Conservation (phyloP, 2,888 invertebrate genomes). For the Standfussiana lucernea region DNA sequence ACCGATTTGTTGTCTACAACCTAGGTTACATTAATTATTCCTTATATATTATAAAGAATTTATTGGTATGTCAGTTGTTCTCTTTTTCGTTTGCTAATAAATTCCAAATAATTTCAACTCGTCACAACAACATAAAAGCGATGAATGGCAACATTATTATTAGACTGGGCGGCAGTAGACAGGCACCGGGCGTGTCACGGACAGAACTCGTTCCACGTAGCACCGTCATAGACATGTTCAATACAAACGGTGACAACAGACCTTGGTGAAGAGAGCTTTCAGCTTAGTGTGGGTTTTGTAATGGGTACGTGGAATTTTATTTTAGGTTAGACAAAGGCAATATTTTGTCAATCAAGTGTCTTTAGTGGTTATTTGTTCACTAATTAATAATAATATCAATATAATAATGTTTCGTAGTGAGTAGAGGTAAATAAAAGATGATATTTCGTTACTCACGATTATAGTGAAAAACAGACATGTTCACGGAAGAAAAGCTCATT, state of each 20-base stretch:
- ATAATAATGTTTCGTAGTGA: no score
- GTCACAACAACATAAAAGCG: not conserved
- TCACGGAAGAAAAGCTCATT: no score
- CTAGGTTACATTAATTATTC: not conserved
- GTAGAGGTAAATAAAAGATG: no score
- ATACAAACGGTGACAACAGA: constrained; percentile 3
- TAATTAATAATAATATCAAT: no score
- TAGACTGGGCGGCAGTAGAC: not conserved
- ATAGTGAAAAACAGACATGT: no score
- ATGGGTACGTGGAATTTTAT: not conserved
- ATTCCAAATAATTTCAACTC: not conserved
- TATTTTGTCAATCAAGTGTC: not conserved
- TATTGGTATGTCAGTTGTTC: not conserved
- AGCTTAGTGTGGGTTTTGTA: not conserved
- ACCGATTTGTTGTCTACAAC: not conserved
- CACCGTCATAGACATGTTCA: constrained; percentile 10
- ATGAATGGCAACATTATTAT: constrained; percentile 12
- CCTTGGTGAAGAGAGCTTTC: not conserved
- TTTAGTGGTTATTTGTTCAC: no score
- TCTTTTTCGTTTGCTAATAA: not conserved
- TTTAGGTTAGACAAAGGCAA: not conserved
- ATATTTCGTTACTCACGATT: no score
- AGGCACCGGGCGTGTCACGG: constrained; percentile 32
- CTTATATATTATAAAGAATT: not conserved
- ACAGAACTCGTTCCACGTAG: constrained; percentile 23